Evolutionary conservation across 2,888 invertebrate genomes (phyloP), one percentile per base, ranked within the genome.

Genomic region (Ectropis crepuscularia): DNA sequence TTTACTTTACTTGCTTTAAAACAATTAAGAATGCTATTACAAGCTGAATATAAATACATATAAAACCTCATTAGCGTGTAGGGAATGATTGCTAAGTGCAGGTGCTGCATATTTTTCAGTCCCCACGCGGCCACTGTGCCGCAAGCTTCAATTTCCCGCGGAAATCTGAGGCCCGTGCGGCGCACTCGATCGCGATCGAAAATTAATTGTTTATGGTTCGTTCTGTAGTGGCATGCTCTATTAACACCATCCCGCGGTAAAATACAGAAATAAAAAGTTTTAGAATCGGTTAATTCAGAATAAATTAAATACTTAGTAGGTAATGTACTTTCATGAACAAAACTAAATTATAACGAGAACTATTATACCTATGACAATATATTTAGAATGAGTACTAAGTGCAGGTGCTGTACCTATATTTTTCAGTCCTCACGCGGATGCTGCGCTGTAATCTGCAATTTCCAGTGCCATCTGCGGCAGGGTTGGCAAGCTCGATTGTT

Each of bases 61-160:
- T 51, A 16, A n/a, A 47, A 47, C 39, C 47, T 6, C 47, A 47
- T 47, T 55, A 47, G 7, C 10, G 47, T 55, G 28, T 48, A 38
- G 55, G 47, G 6, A 47, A 55, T 55, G 55, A 39, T 6, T 28
- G 41, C 41, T 10, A 28, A 51, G 11, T 42, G 16, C 41, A 28
- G 16, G 51, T 49, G 41, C 39, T 28, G 38, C 11, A 7, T 36
- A 11, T 9, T 11, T 51, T 16, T 8, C 12, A 12, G 28, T 41
- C n/a, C 45, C 43, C 53, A 10, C 41, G 16, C 9, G 16, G n/a
- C 47, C 45, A 39, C 42, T 6, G 28, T 36, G 53, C 64, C 51
- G 47, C 47, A 53, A 60, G 41, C 49, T 65, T 53, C 60, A 61
- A 58, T 61, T 58, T 65, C 47, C 51, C 50, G 54, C 51, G 38